These are phyloP conservation scores for Oreochromis mossambicus DNA, from an alignment of 2,797 vertebrate genomes.

Conservation along the genomic window DNA sequence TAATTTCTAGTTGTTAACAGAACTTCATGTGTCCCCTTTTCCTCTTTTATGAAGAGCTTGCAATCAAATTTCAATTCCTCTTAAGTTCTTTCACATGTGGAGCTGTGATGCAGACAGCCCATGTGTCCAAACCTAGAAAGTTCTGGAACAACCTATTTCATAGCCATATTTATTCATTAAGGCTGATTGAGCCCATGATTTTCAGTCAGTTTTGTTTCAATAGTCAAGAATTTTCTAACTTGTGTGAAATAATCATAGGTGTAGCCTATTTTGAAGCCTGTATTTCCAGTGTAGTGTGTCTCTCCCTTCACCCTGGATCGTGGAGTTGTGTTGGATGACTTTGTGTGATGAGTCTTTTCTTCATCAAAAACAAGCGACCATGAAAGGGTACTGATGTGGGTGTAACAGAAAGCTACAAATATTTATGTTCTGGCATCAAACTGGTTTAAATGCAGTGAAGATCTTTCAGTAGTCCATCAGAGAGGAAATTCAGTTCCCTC, in stretches of 20 bases:
- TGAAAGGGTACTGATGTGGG: not conserved
- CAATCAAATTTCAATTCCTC: not conserved
- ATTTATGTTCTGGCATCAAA: fast-evolving
- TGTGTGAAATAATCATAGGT: not conserved
- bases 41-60: not conserved
- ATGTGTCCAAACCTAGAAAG: not conserved
- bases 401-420: not conserved
- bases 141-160: not conserved
- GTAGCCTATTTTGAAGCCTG: not conserved
- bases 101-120: not conserved
- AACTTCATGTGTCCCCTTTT: not conserved
- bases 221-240: not conserved
- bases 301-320: not conserved
- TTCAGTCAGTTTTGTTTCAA: not conserved
- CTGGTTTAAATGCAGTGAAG: not conserved
- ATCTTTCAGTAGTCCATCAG: not conserved
- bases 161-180: not conserved
- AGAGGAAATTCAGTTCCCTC: not conserved
- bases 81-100: not conserved
- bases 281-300: not conserved
- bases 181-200: not conserved
- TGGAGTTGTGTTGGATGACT: not conserved
- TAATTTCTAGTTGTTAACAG: not conserved
- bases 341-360: not conserved
- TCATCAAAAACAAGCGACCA: not conserved